Conservation (phyloP, 2,888 invertebrate species). For the Pachymerium ferrugineum region DNA sequence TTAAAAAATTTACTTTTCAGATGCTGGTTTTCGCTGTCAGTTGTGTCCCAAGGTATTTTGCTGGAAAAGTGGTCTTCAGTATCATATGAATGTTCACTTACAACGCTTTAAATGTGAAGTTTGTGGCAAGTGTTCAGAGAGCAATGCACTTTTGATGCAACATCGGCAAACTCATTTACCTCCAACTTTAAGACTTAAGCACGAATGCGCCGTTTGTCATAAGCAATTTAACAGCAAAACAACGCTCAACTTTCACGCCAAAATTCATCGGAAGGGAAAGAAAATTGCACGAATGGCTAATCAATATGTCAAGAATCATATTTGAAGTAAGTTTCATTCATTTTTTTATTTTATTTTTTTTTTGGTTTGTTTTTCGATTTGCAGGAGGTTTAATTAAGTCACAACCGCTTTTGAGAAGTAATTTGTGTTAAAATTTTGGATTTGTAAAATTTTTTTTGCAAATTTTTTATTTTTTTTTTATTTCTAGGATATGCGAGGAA, state of each 20-base stretch:
- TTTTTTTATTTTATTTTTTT: too few species aligned
- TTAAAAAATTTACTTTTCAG: not conserved
- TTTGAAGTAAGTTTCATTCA: not conserved
- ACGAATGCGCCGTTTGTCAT: not conserved
- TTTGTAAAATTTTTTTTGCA: not conserved
- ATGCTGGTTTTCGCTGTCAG: constrained; percentile 23
- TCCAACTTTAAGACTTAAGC: not conserved
- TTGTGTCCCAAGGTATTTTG: constrained; percentile 28
- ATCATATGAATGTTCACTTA: constrained; percentile 28
- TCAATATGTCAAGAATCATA: not conserved
- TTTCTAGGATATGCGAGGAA: too few species aligned
- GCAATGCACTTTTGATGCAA: constrained; percentile 29
- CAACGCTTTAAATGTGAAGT: constrained; percentile 25
- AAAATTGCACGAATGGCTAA: not conserved
- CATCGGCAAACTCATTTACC: constrained; percentile 31
- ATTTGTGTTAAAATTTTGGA: not conserved
- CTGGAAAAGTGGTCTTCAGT: constrained; percentile 16
- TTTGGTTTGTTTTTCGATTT: too few species aligned
- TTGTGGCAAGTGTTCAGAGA: constrained; percentile 30
- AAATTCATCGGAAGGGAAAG: not conserved
- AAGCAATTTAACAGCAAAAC: not conserved
- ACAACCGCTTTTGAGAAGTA: not conserved
- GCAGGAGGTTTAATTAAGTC: not conserved
- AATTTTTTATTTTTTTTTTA: too few species aligned
- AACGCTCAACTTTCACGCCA: not conserved